A percentile compares a stretch with the other conserved stretches of the same genome.
These are phyloP conservation scores for Calyptommatus sinebrachiatus DNA, from an alignment of 2,113 vertebrate genomes.

Conservation along the genomic window DNA sequence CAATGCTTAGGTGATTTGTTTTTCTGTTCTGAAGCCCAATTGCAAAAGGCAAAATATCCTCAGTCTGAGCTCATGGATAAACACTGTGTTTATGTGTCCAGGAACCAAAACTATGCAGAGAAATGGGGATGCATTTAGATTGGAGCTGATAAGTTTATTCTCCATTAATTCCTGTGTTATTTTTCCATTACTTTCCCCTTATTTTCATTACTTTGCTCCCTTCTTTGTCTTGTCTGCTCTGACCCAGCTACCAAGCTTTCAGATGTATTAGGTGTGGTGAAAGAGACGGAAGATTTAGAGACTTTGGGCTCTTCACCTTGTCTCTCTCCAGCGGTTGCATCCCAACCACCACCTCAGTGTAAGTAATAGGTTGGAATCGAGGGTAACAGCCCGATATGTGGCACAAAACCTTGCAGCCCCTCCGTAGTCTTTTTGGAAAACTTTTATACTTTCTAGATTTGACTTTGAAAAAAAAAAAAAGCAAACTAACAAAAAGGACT, in stretches of 20 bases:
- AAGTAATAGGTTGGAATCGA: slow-evolving; percentile 60
- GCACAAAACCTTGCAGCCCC: background rate
- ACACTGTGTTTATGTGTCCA: background rate
- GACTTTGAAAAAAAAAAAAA: background rate
- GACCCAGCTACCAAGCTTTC: slow-evolving; percentile 78
- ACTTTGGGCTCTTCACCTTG: slow-evolving; percentile 53
- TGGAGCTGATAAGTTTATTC: background rate
- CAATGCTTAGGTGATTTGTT: background rate
- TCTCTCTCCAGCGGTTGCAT: slow-evolving; percentile 67
- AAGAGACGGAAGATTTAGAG: slow-evolving; percentile 63
- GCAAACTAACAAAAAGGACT: too few species aligned
- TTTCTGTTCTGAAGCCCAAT: background rate
- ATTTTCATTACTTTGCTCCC: background rate
- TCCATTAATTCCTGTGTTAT: background rate
- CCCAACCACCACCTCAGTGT: slow-evolving; percentile 73
- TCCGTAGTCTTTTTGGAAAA: background rate
- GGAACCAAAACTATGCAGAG: background rate
- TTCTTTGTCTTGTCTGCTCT: slow-evolving; percentile 42
- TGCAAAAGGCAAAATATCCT: background rate
- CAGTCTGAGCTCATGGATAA: background rate
- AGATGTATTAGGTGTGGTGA: slow-evolving; percentile 72
- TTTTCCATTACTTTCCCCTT: slow-evolving; percentile 12
- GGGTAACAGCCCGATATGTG: background rate
- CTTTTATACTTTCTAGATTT: background rate
- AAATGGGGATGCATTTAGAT: background rate